Conservation (phyloP, 2,888 invertebrate genomes). For the Lissonota sp. region DNA sequence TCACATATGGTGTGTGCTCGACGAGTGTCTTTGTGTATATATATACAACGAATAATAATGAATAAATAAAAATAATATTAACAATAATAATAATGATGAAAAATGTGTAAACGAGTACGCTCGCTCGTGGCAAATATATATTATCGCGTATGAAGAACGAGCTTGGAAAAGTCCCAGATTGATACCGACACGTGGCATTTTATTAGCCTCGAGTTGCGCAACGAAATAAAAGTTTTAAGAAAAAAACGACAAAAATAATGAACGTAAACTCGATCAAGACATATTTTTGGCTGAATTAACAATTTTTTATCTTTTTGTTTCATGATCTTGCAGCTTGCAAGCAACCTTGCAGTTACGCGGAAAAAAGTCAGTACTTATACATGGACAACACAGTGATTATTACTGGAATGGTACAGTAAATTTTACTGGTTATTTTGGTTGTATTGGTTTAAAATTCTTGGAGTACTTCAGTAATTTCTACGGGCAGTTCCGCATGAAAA, state of each 20-base stretch:
- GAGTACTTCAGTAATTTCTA: too few relatives aligned
- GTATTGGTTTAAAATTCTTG: too few relatives aligned
- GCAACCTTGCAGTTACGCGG: too few relatives aligned
- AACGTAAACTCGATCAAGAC: slow-evolving; percentile 25
- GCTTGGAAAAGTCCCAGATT: slow-evolving; percentile 30
- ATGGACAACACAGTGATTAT: too few relatives aligned
- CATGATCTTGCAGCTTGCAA: too few relatives aligned
- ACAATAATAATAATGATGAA: slow-evolving; percentile 8
- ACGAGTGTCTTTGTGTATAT: slow-evolving; percentile 42
- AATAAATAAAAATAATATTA: slow-evolving; percentile 26
- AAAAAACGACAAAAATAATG: slow-evolving; percentile 8
- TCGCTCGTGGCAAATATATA: slow-evolving; percentile 20
- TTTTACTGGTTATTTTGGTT: too few relatives aligned
- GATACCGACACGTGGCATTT: slow-evolving; percentile 33
- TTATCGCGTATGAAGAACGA: slow-evolving; percentile 20
- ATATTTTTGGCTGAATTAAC: background rate
- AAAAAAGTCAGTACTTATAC: too few relatives aligned
- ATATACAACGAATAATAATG: slow-evolving; percentile 33
- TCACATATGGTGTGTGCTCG: slow-evolving; percentile 45
- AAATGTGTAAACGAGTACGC: slow-evolving; percentile 7
- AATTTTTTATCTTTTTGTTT: background rate
- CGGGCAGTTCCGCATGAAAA: too few relatives aligned
- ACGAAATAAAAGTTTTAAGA: slow-evolving; percentile 15
- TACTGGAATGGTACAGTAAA: too few relatives aligned
- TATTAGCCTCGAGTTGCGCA: slow-evolving; percentile 41